Base-by-base conservation (phyloP, 2,797 vertebrate genomes). In the Microctenopoma steveboyesi region DNA sequence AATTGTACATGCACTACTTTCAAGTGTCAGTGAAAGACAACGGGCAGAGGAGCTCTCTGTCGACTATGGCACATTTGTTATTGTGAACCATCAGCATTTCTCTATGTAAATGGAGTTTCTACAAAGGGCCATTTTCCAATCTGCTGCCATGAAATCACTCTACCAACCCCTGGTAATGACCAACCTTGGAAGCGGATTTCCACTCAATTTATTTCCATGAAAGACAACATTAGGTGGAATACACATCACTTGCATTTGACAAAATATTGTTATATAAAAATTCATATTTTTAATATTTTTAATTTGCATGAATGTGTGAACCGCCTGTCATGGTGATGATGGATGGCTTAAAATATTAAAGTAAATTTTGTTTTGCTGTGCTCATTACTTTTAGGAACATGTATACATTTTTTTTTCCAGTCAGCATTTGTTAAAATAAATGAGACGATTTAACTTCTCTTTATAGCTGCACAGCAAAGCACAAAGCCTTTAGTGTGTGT, bases 41-140 rank as follows among this genome's bases (percentile, higher is more conserved):
- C 94, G 93, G 93, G 81, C 74, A 79, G 82, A 84, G 94, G 89
- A 91, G 92, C 93, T 94, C 94, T 89, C 89, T 95, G 96, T 96
- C 94, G 90, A 93, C 93, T 91, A 86, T 87, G 92, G 90, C 92
- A 92, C 94, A 93, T 96, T 95, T 95, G 91, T 94, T 85, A 85
- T 95, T 96, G 94, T 94, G 94, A 96, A 93, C 92, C 85, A 97
- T 99, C 97, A 98, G 96, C 97, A 96, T 94, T 97, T 97, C 95
- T 96, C 95, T 96, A 98, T 98, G 96, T 95, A 98, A 97, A 99
- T 98, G 90, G 86, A 90, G 91, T 95, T 83, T 78, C 95, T 95
- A 96, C 95, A 95, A 95, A 95, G 90, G 95, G 95, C 95, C 94
- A 96, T 97, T 98, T 97, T 95, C 95, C 94, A 95, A 97, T 92